Base-by-base conservation (phyloP, 2,888 invertebrate species). In the Limnephilus lunatus region DNA sequence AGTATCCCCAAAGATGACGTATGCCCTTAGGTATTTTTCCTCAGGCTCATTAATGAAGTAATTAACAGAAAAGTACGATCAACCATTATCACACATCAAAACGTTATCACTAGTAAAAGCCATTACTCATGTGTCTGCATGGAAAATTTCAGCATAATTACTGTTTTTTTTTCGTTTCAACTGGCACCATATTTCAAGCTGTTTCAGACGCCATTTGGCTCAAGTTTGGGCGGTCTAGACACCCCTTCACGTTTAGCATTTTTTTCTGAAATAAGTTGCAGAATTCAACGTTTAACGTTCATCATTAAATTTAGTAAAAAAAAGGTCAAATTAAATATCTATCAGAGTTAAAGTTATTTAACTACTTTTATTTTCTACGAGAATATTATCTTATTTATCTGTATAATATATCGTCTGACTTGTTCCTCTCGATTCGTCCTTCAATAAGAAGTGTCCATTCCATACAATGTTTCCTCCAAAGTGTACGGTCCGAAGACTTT, bases 381-480 rank as follows among this genome's bases (percentile, higher is more conserved):
- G 19, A 19, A 53, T 19, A 53, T 5, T 53, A 5, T 4, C 25
- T 19, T 53, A 5, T 53, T 53, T 5, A 5, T 19, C 1, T 48
- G 48, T 3, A 68, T 9, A n/a, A 9, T 68, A 68, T n/a, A 68
- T 68, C 68, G 68, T 68, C 68, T 68, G 9, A 68, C 68, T 68
- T 68, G 7, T 7, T 68, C 9, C 7, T 68, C n/a, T 68, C 25
- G 25, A 68, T 9, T 7, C 9, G 68, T 68, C 68, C 9, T 68
- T 68, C 68, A 68, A 68, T n/a, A 68, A 68, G 35, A 85, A 85
- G 85, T 85, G 85, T 39, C 85, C 39, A 19, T n/a, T 85, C 25
- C 25, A 39, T 85, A 44, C 25, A 85, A 85, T 39, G 7, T 44
- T n/a, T 44, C 7, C 39, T 85, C 12, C n/a, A 39, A 25, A 85